These are phyloP conservation scores for Pterocles orientalis DNA, from an alignment of 2,113 vertebrate genomes.

Conservation along the genomic window DNA sequence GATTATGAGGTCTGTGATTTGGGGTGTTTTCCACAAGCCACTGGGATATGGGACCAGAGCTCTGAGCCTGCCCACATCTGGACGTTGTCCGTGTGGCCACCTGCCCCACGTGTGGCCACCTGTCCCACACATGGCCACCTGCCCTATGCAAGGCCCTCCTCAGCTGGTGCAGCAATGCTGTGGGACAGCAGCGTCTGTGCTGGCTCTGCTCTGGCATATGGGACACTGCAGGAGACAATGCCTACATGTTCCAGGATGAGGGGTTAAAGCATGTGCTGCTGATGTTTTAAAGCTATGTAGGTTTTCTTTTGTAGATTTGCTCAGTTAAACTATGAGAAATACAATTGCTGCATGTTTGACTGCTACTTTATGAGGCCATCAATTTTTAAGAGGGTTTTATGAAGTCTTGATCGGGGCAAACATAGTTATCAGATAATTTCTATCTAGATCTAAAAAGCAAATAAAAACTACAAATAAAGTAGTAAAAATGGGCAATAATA, in stretches of 20 bases:
- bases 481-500: not conserved
- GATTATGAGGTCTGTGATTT: not conserved
- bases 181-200: accelerated
- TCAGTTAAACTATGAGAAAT: not conserved
- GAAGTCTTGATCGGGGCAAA: not conserved
- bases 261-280: accelerated
- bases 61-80: not conserved
- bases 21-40: accelerated
- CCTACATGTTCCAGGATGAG: accelerated
- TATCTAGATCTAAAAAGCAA: not conserved
- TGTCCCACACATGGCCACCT: too few species aligned
- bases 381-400: conserved; percentile 15
- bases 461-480: not conserved
- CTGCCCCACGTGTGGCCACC: accelerated
- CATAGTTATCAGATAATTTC: not conserved
- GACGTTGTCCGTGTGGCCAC: not conserved
- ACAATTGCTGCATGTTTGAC: not conserved
- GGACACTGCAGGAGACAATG: not conserved
- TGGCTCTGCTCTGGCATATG: not conserved
- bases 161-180: accelerated
- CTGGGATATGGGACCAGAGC: not conserved
- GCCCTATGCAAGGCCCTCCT: not conserved
- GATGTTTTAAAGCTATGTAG: not conserved
- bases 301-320: not conserved
- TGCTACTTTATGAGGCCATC: not conserved